Percentiles rank a stretch among this genome's conserved stretches.
Evolutionary conservation across 2,888 invertebrate genomes (phyloP).

Genomic region (Catocala sponsa): DNA sequence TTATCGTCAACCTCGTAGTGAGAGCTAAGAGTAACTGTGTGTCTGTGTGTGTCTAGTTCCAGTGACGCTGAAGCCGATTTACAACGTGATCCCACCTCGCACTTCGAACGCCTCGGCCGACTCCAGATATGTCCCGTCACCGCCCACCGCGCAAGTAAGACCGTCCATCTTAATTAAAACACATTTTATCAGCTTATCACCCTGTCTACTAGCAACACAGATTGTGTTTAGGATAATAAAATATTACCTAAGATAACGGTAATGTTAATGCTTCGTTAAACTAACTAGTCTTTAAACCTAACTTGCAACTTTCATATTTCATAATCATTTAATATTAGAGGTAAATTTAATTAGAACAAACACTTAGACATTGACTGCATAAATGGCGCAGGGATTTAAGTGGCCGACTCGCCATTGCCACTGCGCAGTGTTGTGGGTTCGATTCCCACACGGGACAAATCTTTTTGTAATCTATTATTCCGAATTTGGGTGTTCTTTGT

Average conservation of each 20-base stretch:
- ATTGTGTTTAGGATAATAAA: slow-evolving; percentile 35
- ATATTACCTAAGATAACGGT: slow-evolving; percentile 36
- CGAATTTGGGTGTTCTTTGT: no score
- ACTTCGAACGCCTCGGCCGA: slow-evolving; percentile 73
- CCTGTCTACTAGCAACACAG: slow-evolving; percentile 33
- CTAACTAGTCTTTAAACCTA: not conserved
- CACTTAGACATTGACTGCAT: no score
- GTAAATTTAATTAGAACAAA: no score
- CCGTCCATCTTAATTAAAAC: slow-evolving; percentile 67
- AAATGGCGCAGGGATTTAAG: no score
- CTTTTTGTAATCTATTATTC: no score
- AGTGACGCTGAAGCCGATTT: slow-evolving; percentile 87
- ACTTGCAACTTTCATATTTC: no score
- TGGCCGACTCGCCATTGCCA: no score
- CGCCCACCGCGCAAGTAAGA: slow-evolving; percentile 76
- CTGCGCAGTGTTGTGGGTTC: no score
- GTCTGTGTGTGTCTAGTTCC: slow-evolving; percentile 78
- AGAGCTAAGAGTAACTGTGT: not conserved
- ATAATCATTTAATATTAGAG: no score
- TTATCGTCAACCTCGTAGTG: no score
- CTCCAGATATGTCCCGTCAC: slow-evolving; percentile 63
- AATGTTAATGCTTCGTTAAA: slow-evolving; percentile 17
- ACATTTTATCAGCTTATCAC: slow-evolving; percentile 61
- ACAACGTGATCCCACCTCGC: slow-evolving; percentile 88
- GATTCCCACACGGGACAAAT: no score